Evolutionary conservation across 2,113 vertebrate species (phyloP).

Genomic region (Nerophis ophidion): DNA sequence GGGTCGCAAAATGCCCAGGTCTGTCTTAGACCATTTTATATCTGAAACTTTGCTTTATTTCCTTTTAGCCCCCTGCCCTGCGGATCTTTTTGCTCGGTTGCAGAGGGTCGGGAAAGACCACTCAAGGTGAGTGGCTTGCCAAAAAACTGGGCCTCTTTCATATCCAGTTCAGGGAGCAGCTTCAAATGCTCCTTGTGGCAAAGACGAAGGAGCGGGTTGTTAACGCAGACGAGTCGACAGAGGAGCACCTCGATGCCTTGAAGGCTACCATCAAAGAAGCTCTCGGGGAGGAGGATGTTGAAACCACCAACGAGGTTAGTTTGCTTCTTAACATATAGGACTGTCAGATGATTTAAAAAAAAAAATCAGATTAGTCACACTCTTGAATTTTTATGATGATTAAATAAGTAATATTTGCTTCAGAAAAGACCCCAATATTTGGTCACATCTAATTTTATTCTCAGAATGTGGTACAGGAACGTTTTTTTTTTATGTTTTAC

Average conservation of each 20-base stretch:
- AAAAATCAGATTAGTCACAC: background rate
- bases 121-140: constrained; percentile 75
- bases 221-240: constrained; percentile 63
- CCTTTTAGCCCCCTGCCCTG: constrained; percentile 79
- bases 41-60: background rate
- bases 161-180: constrained; percentile 84
- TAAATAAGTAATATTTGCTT: background rate
- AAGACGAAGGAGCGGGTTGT: constrained; percentile 76
- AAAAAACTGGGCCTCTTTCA: constrained; percentile 84
- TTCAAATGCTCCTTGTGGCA: constrained; percentile 81
- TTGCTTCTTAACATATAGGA: too few species aligned
- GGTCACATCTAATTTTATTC: too few species aligned
- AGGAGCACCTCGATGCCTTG: constrained; percentile 61
- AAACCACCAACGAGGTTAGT: constrained; percentile 26
- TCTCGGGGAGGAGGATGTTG: constrained; percentile 9
- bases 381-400: background rate
- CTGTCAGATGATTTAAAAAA: too few species aligned
- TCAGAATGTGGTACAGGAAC: too few species aligned
- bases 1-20: too few species aligned
- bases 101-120: constrained; percentile 83
- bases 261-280: constrained; percentile 48
- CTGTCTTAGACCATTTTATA: background rate
- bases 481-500: too few species aligned
- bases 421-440: too few species aligned
- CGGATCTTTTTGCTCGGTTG: constrained; percentile 80